A percentile compares a stretch with the other conserved stretches of the same genome.
Evolutionary conservation across 2,888 invertebrate species (phyloP).

Genomic region (Ornithoptera priamus): DNA sequence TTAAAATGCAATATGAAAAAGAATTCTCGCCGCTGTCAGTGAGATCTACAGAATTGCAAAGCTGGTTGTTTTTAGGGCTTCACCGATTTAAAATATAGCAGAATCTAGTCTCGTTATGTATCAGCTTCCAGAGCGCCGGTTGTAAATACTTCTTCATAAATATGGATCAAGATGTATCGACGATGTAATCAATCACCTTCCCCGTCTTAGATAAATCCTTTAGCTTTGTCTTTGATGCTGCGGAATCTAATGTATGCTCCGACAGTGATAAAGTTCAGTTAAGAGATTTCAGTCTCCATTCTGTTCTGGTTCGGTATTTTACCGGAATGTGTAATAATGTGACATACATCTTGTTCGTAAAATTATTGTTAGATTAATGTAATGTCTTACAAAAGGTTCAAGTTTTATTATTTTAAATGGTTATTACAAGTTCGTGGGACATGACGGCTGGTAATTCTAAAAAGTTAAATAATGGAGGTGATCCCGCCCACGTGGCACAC

Average conservation of each 20-base stretch:
- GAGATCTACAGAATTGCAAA: slow-evolving; percentile 64
- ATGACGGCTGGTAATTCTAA: slow-evolving; percentile 59
- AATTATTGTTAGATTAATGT: background rate
- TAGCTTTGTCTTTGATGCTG: slow-evolving; percentile 25
- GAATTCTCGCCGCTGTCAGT: slow-evolving; percentile 48
- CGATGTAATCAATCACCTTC: slow-evolving; percentile 32
- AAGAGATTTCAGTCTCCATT: slow-evolving; percentile 15
- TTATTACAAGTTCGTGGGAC: slow-evolving; percentile 54
- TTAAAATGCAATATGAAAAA: background rate
- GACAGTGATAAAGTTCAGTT: slow-evolving; percentile 27
- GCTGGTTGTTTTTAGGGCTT: slow-evolving; percentile 51
- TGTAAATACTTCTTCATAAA: slow-evolving; percentile 29
- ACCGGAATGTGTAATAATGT: slow-evolving; percentile 1
- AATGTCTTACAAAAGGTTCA: slow-evolving; percentile 16
- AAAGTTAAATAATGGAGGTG: slow-evolving; percentile 52
- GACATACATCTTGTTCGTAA: background rate
- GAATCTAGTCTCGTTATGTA: slow-evolving; percentile 55
- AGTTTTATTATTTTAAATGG: slow-evolving; percentile 44
- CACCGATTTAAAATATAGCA: slow-evolving; percentile 69
- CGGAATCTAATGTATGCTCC: slow-evolving; percentile 15
- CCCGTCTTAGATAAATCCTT: slow-evolving; percentile 32
- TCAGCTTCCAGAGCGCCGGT: slow-evolving; percentile 34
- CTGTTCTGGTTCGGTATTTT: slow-evolving; percentile 36
- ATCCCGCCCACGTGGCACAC: slow-evolving; percentile 64
- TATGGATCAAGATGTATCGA: slow-evolving; percentile 27